A percentile compares a stretch with the other conserved stretches of the same genome.
Evolutionary conservation across 2,113 vertebrate genomes (phyloP).

Genomic region (Sigmodon hispidus): DNA sequence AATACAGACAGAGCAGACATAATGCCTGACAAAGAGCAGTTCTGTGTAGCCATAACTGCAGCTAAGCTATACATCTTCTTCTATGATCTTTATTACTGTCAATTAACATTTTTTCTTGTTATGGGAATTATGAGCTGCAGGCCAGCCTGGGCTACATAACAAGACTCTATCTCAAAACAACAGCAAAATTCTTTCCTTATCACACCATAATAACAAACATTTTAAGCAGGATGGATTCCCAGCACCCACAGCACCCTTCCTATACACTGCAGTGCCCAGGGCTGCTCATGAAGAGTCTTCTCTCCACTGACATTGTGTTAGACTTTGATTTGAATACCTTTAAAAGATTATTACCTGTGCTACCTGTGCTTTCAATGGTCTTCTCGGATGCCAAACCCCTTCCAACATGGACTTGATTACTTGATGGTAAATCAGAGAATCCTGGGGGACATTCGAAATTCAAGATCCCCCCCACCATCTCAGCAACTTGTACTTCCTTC

Average conservation of each 20-base stretch:
- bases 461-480: not conserved
- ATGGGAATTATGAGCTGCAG: not conserved
- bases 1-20: not conserved
- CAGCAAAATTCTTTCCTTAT: not conserved
- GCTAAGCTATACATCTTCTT: not conserved
- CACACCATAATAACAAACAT: not conserved
- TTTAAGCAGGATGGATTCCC: not conserved
- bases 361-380: not conserved
- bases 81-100: not conserved
- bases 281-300: not conserved
- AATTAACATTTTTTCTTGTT: not conserved
- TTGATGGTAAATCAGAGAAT: not conserved
- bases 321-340: not conserved
- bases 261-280: fast-evolving
- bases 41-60: fast-evolving
- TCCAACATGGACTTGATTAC: not conserved
- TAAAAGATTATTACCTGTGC: not conserved
- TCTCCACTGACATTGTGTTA: not conserved
- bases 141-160: not conserved
- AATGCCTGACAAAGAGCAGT: not conserved
- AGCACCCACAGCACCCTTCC: fast-evolving
- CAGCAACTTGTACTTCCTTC: not conserved
- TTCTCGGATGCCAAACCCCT: not conserved
- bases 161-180: not conserved
- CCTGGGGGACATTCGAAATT: not conserved